Percentiles rank a stretch among this genome's conserved stretches.
Conservation (phyloP, 2,113 vertebrate genomes). For the Piprites chloris region DNA sequence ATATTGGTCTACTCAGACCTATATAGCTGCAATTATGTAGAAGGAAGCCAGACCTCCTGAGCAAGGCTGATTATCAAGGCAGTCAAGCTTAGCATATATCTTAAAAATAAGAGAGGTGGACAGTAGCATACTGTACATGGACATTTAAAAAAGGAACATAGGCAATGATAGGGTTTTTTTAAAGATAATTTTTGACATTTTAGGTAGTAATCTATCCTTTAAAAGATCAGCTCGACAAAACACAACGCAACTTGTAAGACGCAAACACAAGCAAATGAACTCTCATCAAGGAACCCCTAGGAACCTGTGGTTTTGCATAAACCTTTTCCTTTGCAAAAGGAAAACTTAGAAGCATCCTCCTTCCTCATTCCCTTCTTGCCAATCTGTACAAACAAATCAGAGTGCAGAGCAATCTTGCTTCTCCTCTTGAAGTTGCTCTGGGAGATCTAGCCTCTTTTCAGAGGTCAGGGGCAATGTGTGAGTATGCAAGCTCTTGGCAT, state of each 20-base stretch:
- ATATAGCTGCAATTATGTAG: rapidly evolving
- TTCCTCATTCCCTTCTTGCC: not conserved
- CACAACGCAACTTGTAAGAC: not conserved
- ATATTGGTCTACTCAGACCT: not conserved
- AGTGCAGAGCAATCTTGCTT: not conserved
- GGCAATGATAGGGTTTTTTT: no score
- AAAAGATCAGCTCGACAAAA: not conserved
- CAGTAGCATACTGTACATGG: not conserved
- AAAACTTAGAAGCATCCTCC: not conserved
- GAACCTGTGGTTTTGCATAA: not conserved
- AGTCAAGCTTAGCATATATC: not conserved
- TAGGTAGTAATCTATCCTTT: not conserved
- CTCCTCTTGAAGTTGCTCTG: not conserved
- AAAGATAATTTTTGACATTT: not conserved
- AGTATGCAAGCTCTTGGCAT: not conserved
- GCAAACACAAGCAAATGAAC: not conserved
- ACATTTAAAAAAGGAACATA: not conserved
- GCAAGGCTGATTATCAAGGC: not conserved
- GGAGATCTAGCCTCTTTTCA: not conserved
- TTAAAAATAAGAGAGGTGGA: not conserved
- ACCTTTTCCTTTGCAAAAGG: not conserved
- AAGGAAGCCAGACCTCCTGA: not conserved
- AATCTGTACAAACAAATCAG: not conserved
- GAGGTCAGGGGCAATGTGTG: not conserved
- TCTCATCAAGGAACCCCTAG: not conserved